phyloP scores from a whole-genome alignment of 2,113 vertebrate species.

The Procapra przewalskii region DNA sequence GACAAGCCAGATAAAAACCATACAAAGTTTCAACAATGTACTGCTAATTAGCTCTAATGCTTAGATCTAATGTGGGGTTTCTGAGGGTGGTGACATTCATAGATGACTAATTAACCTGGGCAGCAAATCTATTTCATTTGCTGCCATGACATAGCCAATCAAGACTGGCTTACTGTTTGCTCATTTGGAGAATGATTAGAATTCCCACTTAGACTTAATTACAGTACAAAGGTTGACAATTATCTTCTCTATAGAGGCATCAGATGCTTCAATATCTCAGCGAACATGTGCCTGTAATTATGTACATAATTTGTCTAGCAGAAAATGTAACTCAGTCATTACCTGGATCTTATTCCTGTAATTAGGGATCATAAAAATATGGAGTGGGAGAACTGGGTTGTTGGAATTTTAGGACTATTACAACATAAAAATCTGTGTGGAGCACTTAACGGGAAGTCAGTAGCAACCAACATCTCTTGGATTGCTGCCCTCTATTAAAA shows the following conservation, averaged over 20 bases:
- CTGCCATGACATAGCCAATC: constrained; percentile 74
- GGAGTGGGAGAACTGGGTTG: constrained; percentile 20
- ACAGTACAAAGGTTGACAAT: constrained; percentile 84
- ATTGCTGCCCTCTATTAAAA: not conserved
- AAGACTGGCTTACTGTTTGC: constrained; percentile 74
- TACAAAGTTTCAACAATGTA: constrained; percentile 65
- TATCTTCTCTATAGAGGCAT: constrained; percentile 76
- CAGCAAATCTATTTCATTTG: constrained; percentile 78
- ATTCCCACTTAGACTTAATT: constrained; percentile 84
- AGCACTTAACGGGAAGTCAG: not conserved
- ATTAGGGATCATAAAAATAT: constrained; percentile 74
- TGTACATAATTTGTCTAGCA: constrained; percentile 78
- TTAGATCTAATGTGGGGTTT: constrained; percentile 67
- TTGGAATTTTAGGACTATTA: constrained; percentile 35
- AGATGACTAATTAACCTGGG: constrained; percentile 81
- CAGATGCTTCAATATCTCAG: constrained; percentile 76
- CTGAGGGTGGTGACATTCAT: constrained; percentile 61
- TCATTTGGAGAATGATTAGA: constrained; percentile 82
- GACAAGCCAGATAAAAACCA: constrained; percentile 68
- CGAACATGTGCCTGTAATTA: constrained; percentile 81
- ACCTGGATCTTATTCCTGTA: constrained; percentile 77
- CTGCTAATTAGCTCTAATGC: constrained; percentile 76
- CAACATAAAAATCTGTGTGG: constrained; percentile 19
- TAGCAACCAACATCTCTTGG: not conserved
- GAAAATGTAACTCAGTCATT: constrained; percentile 79